Conservation (phyloP, 2,888 invertebrate genomes). For the Melitaea athalia region DNA sequence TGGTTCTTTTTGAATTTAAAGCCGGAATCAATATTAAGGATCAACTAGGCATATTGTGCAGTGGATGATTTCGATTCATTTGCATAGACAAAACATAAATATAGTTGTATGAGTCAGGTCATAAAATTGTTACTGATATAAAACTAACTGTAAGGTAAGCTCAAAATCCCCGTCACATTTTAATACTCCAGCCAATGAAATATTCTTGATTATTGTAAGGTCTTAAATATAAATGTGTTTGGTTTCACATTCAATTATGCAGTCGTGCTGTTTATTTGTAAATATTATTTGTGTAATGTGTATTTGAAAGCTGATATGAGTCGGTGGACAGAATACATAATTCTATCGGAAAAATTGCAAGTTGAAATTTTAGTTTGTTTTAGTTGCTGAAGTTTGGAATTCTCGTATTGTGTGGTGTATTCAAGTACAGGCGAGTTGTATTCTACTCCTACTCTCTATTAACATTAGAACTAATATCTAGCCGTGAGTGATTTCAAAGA, state of each 20-base stretch:
- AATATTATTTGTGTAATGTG: constrained; percentile 15
- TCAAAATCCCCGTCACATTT: constrained; percentile 20
- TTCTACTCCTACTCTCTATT: too few relatives aligned
- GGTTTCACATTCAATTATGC: constrained; percentile 27
- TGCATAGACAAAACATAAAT: constrained; percentile 14
- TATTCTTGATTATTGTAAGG: constrained; percentile 18
- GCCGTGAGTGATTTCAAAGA: too few relatives aligned
- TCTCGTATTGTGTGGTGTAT: too few relatives aligned
- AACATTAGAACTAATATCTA: too few relatives aligned
- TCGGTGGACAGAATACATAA: too few relatives aligned
- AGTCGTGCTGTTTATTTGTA: constrained; percentile 10
- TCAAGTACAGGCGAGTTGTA: too few relatives aligned
- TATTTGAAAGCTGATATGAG: too few relatives aligned
- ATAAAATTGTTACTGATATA: constrained; percentile 24
- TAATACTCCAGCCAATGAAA: constrained; percentile 13
- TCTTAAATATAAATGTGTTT: constrained; percentile 26
- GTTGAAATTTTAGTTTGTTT: too few relatives aligned
- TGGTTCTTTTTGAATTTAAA: too few relatives aligned
- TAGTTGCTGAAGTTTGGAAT: too few relatives aligned
- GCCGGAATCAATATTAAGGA: too few relatives aligned
- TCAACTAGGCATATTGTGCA: background rate
- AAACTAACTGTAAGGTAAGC: constrained; percentile 17
- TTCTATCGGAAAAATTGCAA: too few relatives aligned
- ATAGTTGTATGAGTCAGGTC: constrained; percentile 12
- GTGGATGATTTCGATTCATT: background rate